These are phyloP conservation scores for Cryptus viduatorius DNA, from an alignment of 2,888 invertebrate genomes.

Conservation along the genomic window DNA sequence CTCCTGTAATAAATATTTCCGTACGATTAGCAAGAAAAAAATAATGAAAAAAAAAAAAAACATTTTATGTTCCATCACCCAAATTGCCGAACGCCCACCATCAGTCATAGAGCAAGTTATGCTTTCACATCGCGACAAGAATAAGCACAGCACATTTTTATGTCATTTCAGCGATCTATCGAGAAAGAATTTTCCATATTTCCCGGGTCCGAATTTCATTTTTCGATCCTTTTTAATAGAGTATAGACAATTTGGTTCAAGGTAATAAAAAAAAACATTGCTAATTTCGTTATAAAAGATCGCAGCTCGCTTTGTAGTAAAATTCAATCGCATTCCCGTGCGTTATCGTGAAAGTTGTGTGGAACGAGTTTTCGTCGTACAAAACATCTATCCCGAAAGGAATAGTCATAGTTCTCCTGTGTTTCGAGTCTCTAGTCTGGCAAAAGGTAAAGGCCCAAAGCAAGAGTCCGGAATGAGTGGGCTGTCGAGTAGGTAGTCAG, in stretches of 20 bases:
- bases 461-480: slow-evolving; percentile 29
- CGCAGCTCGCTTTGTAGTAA: background rate
- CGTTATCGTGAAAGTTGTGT: background rate
- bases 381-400: background rate
- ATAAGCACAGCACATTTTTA: background rate
- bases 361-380: background rate
- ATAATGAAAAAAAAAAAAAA: background rate
- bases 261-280: background rate
- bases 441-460: background rate
- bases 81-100: background rate
- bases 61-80: slow-evolving; percentile 15
- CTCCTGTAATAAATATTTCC: slow-evolving; percentile 69
- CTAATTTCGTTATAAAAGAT: background rate
- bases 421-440: background rate
- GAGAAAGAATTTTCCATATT: too few species aligned
- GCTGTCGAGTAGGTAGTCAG: slow-evolving; percentile 45
- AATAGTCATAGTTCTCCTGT: background rate
- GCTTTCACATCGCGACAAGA: background rate
- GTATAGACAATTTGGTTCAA: too few species aligned
- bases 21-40: slow-evolving; percentile 38
- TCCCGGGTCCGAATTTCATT: too few species aligned
- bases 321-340: background rate
- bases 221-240: too few species aligned
- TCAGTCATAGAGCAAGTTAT: background rate
- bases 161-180: too few species aligned